Percentiles rank a stretch among this genome's conserved stretches.
These are phyloP conservation scores for Cryptus armator DNA, from an alignment of 2,888 invertebrate species.

Conservation along the genomic window DNA sequence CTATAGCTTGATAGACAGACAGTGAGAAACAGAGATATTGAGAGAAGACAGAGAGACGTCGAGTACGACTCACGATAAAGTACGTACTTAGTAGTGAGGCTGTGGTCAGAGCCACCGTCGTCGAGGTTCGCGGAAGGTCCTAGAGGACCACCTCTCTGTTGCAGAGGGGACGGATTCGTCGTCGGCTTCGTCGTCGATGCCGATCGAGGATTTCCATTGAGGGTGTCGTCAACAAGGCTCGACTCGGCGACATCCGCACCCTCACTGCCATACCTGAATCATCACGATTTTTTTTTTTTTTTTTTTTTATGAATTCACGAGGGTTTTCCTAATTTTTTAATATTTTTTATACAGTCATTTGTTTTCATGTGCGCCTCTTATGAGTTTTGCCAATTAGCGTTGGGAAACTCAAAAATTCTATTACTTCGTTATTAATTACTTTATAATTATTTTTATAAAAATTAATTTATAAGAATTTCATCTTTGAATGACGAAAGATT, in stretches of 20 bases:
- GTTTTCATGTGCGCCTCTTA: not conserved
- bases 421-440: too few relatives aligned
- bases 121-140: slow-evolving; percentile 75
- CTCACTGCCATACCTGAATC: slow-evolving; percentile 83
- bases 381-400: not conserved
- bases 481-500: too few relatives aligned
- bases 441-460: too few relatives aligned
- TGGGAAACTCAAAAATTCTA: not conserved
- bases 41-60: slow-evolving; percentile 60
- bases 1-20: slow-evolving; percentile 64
- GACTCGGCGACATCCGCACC: slow-evolving; percentile 81
- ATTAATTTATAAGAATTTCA: too few relatives aligned
- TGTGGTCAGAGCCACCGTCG: slow-evolving; percentile 74
- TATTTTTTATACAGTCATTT: not conserved
- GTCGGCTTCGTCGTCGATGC: slow-evolving; percentile 72
- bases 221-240: slow-evolving; percentile 83
- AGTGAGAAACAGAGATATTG: slow-evolving; percentile 60
- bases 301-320: slow-evolving; percentile 37
- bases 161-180: slow-evolving; percentile 75
- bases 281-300: slow-evolving; percentile 63
- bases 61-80: slow-evolving; percentile 71
- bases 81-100: slow-evolving; percentile 79
- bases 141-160: slow-evolving; percentile 74
- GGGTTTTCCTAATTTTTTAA: not conserved
- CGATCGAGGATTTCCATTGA: slow-evolving; percentile 83